Percentiles rank a stretch among this genome's conserved stretches.
Evolutionary conservation across 2,797 vertebrate species (phyloP).

Genomic region (Phalanger gymnotis): DNA sequence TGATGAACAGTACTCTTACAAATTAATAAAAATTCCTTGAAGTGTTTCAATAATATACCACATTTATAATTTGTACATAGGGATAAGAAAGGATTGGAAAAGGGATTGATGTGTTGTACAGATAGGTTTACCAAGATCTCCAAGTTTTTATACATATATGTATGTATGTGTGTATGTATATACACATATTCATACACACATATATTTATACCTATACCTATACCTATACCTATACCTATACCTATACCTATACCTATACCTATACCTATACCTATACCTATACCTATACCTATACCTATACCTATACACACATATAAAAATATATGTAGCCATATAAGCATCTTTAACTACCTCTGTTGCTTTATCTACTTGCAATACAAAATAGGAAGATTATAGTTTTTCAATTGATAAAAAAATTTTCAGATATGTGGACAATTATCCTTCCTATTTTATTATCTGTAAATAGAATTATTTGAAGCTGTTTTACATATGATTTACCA

Average conservation of each 20-base stretch:
- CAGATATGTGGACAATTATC: background rate
- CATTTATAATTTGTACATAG: background rate
- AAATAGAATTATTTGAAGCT: background rate
- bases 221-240: background rate
- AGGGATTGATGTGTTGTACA: background rate
- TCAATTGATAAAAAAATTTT: background rate
- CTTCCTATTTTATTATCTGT: background rate
- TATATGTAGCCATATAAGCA: background rate
- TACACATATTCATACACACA: too few species aligned
- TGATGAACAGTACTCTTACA: background rate
- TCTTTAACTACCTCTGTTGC: background rate
- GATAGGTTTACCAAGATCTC: background rate
- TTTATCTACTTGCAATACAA: background rate
- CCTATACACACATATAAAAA: background rate
- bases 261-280: background rate
- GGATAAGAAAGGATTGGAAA: background rate
- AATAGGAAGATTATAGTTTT: background rate
- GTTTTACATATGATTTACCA: background rate
- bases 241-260: too few species aligned
- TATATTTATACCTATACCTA: too few species aligned
- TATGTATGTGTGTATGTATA: too few species aligned
- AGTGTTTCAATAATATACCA: background rate
- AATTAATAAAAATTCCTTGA: background rate
- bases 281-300: too few species aligned
- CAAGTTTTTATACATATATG: background rate